Conservation (phyloP, 2,113 vertebrate genomes). For the Sterna hirundo region DNA sequence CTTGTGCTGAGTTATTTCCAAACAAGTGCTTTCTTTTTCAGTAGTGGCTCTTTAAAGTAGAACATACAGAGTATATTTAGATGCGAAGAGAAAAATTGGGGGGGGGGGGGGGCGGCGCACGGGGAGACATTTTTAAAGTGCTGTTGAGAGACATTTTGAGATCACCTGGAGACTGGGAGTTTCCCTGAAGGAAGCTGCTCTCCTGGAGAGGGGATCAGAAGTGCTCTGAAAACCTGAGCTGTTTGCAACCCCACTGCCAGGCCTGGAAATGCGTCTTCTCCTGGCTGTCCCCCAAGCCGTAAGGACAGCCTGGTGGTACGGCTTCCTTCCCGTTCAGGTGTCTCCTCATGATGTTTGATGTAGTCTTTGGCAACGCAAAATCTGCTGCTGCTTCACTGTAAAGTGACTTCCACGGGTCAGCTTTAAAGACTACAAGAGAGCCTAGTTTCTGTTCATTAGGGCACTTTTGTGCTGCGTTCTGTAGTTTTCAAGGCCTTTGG, state of each 20-base stretch:
- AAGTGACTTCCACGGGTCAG: not conserved
- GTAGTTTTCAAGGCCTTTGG: not conserved
- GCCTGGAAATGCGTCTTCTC: not conserved
- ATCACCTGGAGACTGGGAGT: not conserved
- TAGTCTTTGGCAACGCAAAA: not conserved
- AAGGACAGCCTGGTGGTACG: not conserved
- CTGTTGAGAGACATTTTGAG: slow-evolving; percentile 40
- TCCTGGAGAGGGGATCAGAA: not conserved
- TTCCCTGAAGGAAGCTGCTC: not conserved
- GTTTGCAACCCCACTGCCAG: not conserved
- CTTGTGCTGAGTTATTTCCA: not conserved
- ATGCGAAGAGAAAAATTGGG: not conserved
- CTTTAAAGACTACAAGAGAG: not conserved
- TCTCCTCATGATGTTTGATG: not conserved
- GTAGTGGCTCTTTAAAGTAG: not conserved
- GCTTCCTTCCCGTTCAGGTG: not conserved
- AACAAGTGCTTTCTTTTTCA: not conserved
- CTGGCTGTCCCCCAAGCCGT: not conserved
- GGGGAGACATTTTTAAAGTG: not conserved
- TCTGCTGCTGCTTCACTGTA: not conserved
- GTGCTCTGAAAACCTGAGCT: not conserved
- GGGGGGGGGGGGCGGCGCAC: not conserved
- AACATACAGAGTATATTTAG: slow-evolving; percentile 35
- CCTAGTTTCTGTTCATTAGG: not conserved
- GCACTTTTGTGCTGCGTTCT: not conserved